A percentile compares a stretch with the other conserved stretches of the same genome.
These are phyloP conservation scores for Penaeus indicus DNA, from an alignment of 1,140 invertebrate genomes.

Conservation along the genomic window DNA sequence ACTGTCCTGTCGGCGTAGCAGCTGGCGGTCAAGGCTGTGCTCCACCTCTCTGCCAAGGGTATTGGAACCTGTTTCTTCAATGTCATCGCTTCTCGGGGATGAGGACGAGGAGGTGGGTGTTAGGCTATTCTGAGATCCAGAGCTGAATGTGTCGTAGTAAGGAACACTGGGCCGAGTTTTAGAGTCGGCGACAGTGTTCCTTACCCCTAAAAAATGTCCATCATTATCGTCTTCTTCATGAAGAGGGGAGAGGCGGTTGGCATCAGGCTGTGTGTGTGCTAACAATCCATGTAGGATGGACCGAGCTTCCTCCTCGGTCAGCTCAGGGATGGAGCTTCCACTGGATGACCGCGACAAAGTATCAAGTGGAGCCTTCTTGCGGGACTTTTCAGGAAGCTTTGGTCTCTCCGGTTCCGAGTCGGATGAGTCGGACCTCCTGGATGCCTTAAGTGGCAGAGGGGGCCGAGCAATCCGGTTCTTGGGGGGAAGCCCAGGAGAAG, in stretches of 20 bases:
- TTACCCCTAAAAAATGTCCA: conserved; percentile 58
- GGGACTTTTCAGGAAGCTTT: conserved; percentile 53
- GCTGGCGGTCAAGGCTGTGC: conserved; percentile 26
- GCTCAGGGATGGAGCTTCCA: conserved; percentile 54
- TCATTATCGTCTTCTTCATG: conserved; percentile 52
- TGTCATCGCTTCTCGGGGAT: background rate
- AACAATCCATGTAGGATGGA: conserved; percentile 54
- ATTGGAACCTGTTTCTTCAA: background rate
- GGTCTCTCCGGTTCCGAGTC: conserved; percentile 36
- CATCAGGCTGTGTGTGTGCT: conserved; percentile 34
- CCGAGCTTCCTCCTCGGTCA: conserved; percentile 55
- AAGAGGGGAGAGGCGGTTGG: conserved; percentile 49
- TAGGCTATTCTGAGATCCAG: conserved; percentile 38
- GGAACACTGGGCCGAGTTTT: conserved; percentile 55
- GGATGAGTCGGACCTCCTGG: conserved; percentile 21
- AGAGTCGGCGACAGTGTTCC: conserved; percentile 60
- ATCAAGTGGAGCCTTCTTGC: conserved; percentile 31
- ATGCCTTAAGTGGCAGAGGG: conserved; percentile 46
- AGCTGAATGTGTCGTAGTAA: conserved; percentile 38
- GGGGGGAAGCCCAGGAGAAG: conserved; percentile 35
- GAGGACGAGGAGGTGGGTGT: conserved; percentile 19
- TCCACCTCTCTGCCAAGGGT: conserved; percentile 27
- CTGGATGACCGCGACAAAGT: conserved; percentile 46
- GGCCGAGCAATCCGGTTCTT: conserved; percentile 36
- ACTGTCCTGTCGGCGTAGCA: background rate